These are phyloP conservation scores for Reinhardtius hippoglossoides DNA, from an alignment of 2,113 vertebrate genomes.

Conservation along the genomic window DNA sequence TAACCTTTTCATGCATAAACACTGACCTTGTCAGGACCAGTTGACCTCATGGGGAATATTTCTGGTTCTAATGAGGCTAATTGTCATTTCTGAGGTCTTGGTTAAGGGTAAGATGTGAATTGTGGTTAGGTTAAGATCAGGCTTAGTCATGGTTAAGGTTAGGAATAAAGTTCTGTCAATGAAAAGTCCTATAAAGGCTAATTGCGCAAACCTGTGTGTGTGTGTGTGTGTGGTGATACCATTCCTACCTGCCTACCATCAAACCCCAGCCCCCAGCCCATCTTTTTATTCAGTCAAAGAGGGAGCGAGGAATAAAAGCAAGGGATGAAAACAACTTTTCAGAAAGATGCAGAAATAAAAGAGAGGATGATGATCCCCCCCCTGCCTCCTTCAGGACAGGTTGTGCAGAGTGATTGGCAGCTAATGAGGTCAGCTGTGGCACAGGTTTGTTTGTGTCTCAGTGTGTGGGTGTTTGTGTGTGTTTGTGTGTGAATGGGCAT, in stretches of 20 bases:
- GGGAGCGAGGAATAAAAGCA: slow-evolving; percentile 19
- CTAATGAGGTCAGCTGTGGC: slow-evolving; percentile 78
- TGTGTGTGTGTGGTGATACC: slow-evolving; percentile 27
- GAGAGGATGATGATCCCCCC: slow-evolving; percentile 9
- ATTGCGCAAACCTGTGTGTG: slow-evolving; percentile 7
- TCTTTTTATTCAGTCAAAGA: slow-evolving; percentile 35
- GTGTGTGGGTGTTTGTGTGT: slow-evolving; percentile 42
- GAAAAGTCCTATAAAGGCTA: too few species aligned
- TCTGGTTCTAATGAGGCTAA: too few species aligned
- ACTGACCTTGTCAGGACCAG: too few species aligned
- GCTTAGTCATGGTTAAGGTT: too few species aligned
- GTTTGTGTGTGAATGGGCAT: slow-evolving; percentile 53
- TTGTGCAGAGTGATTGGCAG: slow-evolving; percentile 76
- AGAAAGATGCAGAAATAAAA: slow-evolving; percentile 33
- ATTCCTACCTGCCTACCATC: slow-evolving; percentile 48
- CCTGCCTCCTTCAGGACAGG: slow-evolving; percentile 8
- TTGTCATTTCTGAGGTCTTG: too few species aligned
- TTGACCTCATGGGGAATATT: too few species aligned
- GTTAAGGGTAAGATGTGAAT: too few species aligned
- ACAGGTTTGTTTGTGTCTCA: slow-evolving; percentile 65
- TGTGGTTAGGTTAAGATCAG: too few species aligned
- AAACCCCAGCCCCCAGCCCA: slow-evolving; percentile 40
- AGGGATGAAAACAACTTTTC: neutral
- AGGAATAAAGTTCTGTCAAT: too few species aligned
- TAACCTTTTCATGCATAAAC: too few species aligned